These are phyloP conservation scores for Telenomus remus DNA, from an alignment of 1,140 invertebrate genomes.

Conservation along the genomic window DNA sequence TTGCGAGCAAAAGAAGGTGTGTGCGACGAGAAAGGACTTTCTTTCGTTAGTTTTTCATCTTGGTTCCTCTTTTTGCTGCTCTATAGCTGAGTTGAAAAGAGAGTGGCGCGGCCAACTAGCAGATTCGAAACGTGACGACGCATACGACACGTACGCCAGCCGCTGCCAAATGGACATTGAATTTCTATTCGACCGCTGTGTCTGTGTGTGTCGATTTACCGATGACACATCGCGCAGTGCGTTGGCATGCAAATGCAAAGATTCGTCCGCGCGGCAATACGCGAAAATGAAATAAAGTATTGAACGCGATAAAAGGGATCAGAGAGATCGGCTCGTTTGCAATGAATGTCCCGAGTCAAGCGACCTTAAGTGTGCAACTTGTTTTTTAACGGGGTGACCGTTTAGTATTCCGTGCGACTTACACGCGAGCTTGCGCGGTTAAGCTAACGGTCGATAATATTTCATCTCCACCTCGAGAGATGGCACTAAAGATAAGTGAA, in stretches of 20 bases:
- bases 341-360: slow-evolving; percentile 32
- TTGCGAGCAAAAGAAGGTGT: slow-evolving; percentile 12
- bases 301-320: slow-evolving; percentile 17
- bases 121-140: slow-evolving; percentile 51
- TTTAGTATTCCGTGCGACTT: slow-evolving; percentile 32
- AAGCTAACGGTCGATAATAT: slow-evolving; percentile 33
- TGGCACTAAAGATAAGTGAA: slow-evolving; percentile 26
- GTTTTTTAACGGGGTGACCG: slow-evolving; percentile 27
- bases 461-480: slow-evolving; percentile 21
- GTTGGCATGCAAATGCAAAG: slow-evolving; percentile 7
- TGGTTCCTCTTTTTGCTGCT: slow-evolving; percentile 24
- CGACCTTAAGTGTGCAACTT: slow-evolving; percentile 9
- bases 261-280: neutral
- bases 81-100: slow-evolving; percentile 30
- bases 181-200: slow-evolving; percentile 46
- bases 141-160: slow-evolving; percentile 37
- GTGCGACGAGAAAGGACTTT: slow-evolving; percentile 26
- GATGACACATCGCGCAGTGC: slow-evolving; percentile 26
- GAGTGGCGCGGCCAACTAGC: slow-evolving; percentile 35
- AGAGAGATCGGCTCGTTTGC: slow-evolving; percentile 26
- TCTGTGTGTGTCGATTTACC: slow-evolving; percentile 51
- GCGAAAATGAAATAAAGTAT: slow-evolving; percentile 8
- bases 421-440: slow-evolving; percentile 12
- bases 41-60: slow-evolving; percentile 53
- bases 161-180: slow-evolving; percentile 43